These are phyloP conservation scores for Struthio camelus DNA, from an alignment of 2,113 vertebrate genomes.

Conservation along the genomic window DNA sequence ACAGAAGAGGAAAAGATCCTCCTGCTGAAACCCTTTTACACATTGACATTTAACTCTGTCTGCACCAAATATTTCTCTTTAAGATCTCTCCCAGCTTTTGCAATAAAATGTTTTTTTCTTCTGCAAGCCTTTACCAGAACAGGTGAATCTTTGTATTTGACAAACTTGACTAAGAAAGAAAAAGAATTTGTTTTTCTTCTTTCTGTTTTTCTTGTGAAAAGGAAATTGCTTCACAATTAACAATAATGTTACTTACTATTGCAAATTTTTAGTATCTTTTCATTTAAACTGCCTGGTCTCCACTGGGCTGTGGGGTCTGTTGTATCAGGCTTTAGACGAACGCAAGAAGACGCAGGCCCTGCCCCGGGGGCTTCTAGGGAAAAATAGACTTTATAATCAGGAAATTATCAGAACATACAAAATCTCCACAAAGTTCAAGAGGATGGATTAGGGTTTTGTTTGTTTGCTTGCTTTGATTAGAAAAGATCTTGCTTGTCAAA, in stretches of 20 bases:
- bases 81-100: background rate
- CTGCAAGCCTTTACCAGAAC: background rate
- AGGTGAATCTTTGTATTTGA: background rate
- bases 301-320: rapidly evolving
- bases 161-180: background rate
- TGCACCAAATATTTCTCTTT: background rate
- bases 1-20: background rate
- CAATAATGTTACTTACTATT: rapidly evolving
- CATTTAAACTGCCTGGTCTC: background rate
- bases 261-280: background rate
- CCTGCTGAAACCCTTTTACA: background rate
- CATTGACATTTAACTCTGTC: background rate
- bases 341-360: background rate
- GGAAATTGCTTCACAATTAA: background rate
- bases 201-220: background rate
- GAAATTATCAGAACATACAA: background rate
- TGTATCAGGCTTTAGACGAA: background rate
- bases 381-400: background rate
- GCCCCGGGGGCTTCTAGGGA: background rate
- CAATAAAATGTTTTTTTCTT: background rate
- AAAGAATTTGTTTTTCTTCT: background rate
- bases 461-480: background rate
- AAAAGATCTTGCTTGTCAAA: background rate
- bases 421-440: background rate
- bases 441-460: background rate